Evolutionary conservation across 1,140 invertebrate genomes (phyloP), one percentile per base, ranked within the genome.

Genomic region (Palaemon carinicauda): DNA sequence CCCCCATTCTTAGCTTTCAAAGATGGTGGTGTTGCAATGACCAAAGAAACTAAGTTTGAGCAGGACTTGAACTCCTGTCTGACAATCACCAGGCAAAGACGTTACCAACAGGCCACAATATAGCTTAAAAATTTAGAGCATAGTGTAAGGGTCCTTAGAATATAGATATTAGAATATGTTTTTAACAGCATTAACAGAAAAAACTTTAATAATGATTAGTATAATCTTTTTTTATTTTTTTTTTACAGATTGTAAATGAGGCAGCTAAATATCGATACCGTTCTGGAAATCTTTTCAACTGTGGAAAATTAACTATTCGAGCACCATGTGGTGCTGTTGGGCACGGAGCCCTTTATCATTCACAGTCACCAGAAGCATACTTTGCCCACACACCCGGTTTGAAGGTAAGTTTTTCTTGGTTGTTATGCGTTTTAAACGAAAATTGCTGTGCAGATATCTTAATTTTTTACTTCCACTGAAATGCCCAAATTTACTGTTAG

Each of bases 341-440:
- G 4, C 90, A 99, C 92, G 98, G 98, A 0, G 98, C 95, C 0
- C 92, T 99, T 0, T 99, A 99, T 92, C 98, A 99, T 93, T 99
- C 98, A 0, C 98, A 99, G 93, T 87, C 96, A 91, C 97, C 98
- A 0, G 99, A 99, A 93, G 97, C 97, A 2, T 99, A 97, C 92
- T 99, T 99, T 92, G 95, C 97, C 1, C 99, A 99, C 90, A 96
- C 96, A 0, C 96, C 98, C 0, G 99, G 99, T n/a, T 92, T 99
- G 0, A 98, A 97, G 94, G 97, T 97, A 91, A 89, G 83, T 87
- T 21, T 33, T 79, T 41, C 3, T 7, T 69, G 60, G 24, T 69
- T 41, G 7, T 17, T 24, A 0, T 54, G 50, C 3, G 17, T 29
- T 21, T 56, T 24, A 0, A n/a, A 3, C 31, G 21, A 82, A 41